A percentile compares a stretch with the other conserved stretches of the same genome.
phyloP scores from a whole-genome alignment of 1,140 invertebrate genomes.

The Campoletis sonorensis region DNA sequence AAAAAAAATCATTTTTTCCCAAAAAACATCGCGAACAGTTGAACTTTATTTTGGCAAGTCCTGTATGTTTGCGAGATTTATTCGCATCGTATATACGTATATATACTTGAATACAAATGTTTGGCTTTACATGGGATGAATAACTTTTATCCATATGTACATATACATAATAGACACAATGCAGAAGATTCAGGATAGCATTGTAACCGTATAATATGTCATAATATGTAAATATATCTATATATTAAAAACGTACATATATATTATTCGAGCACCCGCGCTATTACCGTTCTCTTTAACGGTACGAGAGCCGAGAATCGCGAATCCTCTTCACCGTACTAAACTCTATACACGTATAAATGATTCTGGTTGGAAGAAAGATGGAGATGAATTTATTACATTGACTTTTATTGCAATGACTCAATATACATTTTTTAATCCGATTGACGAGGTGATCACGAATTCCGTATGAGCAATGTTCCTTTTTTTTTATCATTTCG shows the following conservation, averaged over 20 bases:
- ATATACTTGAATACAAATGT: neutral
- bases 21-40: neutral
- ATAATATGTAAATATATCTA: neutral
- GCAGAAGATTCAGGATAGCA: neutral
- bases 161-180: neutral
- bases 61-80: neutral
- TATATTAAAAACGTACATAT: neutral
- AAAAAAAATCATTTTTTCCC: too few species aligned
- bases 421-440: neutral
- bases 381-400: neutral
- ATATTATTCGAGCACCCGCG: neutral
- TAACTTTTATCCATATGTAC: neutral
- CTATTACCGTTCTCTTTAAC: constrained; percentile 41
- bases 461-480: too few species aligned
- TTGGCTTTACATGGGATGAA: constrained; percentile 1
- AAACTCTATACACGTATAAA: neutral
- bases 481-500: too few species aligned
- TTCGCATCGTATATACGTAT: neutral
- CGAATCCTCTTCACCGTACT: neutral
- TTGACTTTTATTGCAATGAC: neutral
- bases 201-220: constrained; percentile 25
- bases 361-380: neutral
- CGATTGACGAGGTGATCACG: too few species aligned
- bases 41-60: neutral
- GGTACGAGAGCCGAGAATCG: constrained; percentile 17